These are phyloP conservation scores for Eupleurogrammus muticus DNA, from an alignment of 2,797 vertebrate genomes.

Conservation along the genomic window DNA sequence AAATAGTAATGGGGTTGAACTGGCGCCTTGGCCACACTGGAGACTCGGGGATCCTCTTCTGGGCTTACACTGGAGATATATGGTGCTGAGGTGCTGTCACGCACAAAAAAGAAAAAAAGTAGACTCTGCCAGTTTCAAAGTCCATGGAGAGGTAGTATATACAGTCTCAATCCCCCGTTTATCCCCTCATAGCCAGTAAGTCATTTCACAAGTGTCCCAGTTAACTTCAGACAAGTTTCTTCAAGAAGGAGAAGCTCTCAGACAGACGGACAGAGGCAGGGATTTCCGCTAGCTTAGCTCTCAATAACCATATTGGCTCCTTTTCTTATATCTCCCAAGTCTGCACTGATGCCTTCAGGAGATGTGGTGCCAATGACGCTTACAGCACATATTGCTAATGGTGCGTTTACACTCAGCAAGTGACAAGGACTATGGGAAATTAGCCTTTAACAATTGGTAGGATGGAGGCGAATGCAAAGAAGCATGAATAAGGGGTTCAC, in stretches of 20 bases:
- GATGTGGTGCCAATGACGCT: neutral
- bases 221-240: slow-evolving; percentile 53
- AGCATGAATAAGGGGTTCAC: neutral
- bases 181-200: slow-evolving; percentile 44
- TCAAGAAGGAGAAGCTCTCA: slow-evolving; percentile 44
- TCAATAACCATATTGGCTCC: slow-evolving; percentile 32
- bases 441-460: neutral
- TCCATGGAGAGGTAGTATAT: slow-evolving; percentile 40
- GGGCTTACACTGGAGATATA: slow-evolving; percentile 35
- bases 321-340: slow-evolving; percentile 3
- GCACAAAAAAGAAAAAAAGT: neutral
- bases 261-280: slow-evolving; percentile 18
- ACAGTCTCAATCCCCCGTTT: slow-evolving; percentile 49
- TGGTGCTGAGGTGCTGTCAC: slow-evolving; percentile 28
- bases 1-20: neutral
- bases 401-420: neutral
- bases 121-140: slow-evolving; percentile 38
- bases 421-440: neutral
- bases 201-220: slow-evolving; percentile 53
- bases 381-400: neutral
- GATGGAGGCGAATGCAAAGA: neutral
- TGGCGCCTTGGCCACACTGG: neutral
- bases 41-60: slow-evolving; percentile 9
- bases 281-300: slow-evolving; percentile 50
- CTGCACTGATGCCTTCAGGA: slow-evolving; percentile 2